These are phyloP conservation scores for Rhinoptilus africanus DNA, from an alignment of 2,113 vertebrate species.

Conservation along the genomic window DNA sequence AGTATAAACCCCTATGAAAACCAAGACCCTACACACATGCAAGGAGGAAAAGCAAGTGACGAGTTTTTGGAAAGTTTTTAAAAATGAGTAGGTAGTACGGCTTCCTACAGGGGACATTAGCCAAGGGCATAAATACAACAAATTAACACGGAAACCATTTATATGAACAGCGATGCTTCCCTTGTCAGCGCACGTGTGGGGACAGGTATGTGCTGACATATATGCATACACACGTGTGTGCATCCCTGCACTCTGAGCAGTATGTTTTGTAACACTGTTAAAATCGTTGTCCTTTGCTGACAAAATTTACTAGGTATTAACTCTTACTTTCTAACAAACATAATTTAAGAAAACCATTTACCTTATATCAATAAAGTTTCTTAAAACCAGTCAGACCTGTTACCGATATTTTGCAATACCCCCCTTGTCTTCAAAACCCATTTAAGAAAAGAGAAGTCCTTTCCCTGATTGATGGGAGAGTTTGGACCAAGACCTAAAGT, in stretches of 20 bases:
- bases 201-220: not conserved
- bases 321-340: not conserved
- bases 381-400: not conserved
- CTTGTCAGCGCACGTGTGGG: not conserved
- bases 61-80: not conserved
- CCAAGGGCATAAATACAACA: not conserved
- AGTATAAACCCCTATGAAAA: not conserved
- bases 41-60: not conserved
- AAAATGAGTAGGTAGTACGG: not conserved
- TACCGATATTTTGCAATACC: not conserved
- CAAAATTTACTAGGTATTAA: not conserved
- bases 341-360: not conserved
- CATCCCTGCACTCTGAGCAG: not conserved
- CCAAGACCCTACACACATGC: not conserved
- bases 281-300: not conserved
- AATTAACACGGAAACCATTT: not conserved
- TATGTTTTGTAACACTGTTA: not conserved
- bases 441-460: not conserved
- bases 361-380: not conserved
- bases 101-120: not conserved
- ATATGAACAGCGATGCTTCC: not conserved
- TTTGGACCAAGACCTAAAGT: not conserved
- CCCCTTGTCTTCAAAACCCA: not conserved
- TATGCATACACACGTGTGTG: rapidly evolving
- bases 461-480: not conserved